Evolutionary conservation across 2,113 vertebrate genomes (phyloP).

Genomic region (Chrysochloris asiatica): DNA sequence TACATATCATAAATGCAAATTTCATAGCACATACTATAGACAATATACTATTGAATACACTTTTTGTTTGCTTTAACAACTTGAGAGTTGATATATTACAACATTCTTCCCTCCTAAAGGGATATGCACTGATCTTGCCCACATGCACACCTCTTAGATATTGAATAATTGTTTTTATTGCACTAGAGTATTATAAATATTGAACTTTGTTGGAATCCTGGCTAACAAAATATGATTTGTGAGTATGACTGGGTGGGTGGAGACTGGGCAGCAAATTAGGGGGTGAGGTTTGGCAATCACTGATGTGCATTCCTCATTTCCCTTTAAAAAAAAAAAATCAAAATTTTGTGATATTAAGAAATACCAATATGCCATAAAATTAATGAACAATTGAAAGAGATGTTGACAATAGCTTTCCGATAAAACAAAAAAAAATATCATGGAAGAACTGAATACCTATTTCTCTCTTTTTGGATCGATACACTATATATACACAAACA

Average conservation of each 20-base stretch:
- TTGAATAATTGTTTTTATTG: conserved; percentile 93
- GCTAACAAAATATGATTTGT: conserved; percentile 81
- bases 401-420: conserved; percentile 80
- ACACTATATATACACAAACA: conserved; percentile 83
- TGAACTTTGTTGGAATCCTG: conserved; percentile 91
- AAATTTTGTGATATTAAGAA: conserved; percentile 76
- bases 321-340: conserved; percentile 85
- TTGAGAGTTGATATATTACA: conserved; percentile 89
- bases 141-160: conserved; percentile 91
- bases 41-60: conserved; percentile 87
- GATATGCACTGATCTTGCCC: conserved; percentile 89
- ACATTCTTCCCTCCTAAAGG: conserved; percentile 87
- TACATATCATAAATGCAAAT: conserved; percentile 87
- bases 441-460: conserved; percentile 88
- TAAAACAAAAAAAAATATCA: conserved; percentile 82
- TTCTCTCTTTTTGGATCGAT: conserved; percentile 67
- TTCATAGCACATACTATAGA: conserved; percentile 87
- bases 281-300: conserved; percentile 85
- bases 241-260: conserved; percentile 48
- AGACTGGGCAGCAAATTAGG: conserved; percentile 29
- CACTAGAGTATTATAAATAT: conserved; percentile 94
- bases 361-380: conserved; percentile 76
- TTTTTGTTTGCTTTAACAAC: conserved; percentile 84
- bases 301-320: conserved; percentile 99
- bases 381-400: conserved; percentile 60